A percentile compares a stretch with the other conserved stretches of the same genome.
phyloP scores from a whole-genome alignment of 1,140 invertebrate genomes.

The Radopholus similis region DNA sequence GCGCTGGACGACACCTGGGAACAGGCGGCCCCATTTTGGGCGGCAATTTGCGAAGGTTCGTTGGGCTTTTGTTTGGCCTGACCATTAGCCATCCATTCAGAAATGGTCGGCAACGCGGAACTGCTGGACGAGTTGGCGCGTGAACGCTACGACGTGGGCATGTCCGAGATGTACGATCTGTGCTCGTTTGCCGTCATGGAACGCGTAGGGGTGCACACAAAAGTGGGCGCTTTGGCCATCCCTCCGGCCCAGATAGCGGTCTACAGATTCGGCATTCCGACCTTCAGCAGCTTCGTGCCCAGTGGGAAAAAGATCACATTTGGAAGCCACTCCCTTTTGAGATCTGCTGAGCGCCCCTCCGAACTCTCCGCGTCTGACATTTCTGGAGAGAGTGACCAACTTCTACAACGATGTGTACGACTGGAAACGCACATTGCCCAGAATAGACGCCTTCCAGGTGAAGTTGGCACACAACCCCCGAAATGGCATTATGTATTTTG shows the following conservation, averaged over 20 bases:
- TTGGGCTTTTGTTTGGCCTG: not conserved
- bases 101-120: not conserved
- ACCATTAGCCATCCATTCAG: not conserved
- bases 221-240: conserved; percentile 13
- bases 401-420: conserved; percentile 21
- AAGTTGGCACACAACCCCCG: not conserved
- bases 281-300: conserved; percentile 19
- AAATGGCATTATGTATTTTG: not conserved
- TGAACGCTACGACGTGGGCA: conserved; percentile 23
- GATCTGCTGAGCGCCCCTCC: not conserved
- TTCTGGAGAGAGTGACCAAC: conserved; percentile 15
- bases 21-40: not conserved
- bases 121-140: not conserved
- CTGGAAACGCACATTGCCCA: conserved; percentile 15
- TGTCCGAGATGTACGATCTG: conserved; percentile 12
- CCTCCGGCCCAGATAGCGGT: conserved; percentile 14
- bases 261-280: conserved; percentile 15
- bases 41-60: not conserved
- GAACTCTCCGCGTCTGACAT: not conserved
- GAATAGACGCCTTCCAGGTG: conserved; percentile 1
- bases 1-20: not conserved
- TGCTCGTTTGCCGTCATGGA: conserved; percentile 19
- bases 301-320: not conserved
- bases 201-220: conserved; percentile 19
- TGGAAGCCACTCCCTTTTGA: not conserved